Base-by-base conservation (phyloP, 2,888 invertebrate species). In the Poecilus cupreus region DNA sequence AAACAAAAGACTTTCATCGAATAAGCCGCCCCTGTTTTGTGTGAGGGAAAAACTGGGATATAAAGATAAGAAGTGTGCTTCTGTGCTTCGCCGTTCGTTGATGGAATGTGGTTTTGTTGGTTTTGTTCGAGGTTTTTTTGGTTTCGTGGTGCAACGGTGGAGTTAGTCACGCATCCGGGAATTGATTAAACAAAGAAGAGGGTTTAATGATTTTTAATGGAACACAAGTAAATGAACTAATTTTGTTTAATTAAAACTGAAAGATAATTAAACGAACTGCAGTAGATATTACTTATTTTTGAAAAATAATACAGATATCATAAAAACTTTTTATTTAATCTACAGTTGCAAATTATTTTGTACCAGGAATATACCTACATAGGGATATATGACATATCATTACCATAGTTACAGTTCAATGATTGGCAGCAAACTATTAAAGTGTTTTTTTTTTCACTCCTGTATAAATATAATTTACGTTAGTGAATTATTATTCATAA, bases 1-100 rank as follows among this genome's bases (percentile, higher is more conserved):
- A 68, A 68, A 68, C 64, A 68, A 68, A 57, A 68, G 64, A 68
- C 64, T 68, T 68, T 68, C 64, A 68, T 68, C 37, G 64, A 68
- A 68, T 68, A 37, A 68, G 8, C 64, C 64, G 32, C 64, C 64
- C 24, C 11, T 68, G 64, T 64, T 64, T 64, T 64, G 64, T 20
- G 37, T 24, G 13, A 5, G 16, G 37, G 64, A 68, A 68, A 68
- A 68, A 68, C 64, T 68, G 32, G 64, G 64, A 68, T 68, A 68
- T 68, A 68, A 68, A 68, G 64, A 68, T 68, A 68, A 68, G 64
- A 68, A 68, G 20, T 18, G 18, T 51, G 49, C 49, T 49, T 39
- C 4, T 39, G 39, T 39, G 43, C 43, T 32, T 32, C 54, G 22
- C 8, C 11, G 22, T 22, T n/a, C n/a, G 64, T 32, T 68, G 64